These are phyloP conservation scores for Drosophila algonquin DNA, from an alignment of 2,888 invertebrate genomes.

Conservation along the genomic window DNA sequence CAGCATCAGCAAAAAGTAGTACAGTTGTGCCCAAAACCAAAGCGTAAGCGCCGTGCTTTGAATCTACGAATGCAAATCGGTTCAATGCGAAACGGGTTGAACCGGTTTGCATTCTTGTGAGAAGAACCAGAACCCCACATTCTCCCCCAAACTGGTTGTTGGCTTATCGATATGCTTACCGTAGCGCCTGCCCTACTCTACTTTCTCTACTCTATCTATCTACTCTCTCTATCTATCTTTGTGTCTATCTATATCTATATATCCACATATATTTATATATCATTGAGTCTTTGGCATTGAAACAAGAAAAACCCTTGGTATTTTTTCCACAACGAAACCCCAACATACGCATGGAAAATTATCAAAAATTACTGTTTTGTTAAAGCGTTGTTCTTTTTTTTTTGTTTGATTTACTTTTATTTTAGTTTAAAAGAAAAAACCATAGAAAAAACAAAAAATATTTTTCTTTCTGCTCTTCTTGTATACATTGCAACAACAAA, in stretches of 20 bases:
- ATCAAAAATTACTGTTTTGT: constrained; percentile 74
- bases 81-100: constrained; percentile 9
- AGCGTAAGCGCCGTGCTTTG: constrained; percentile 68
- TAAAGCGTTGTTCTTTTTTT: constrained; percentile 79
- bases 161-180: constrained; percentile 56
- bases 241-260: constrained; percentile 2
- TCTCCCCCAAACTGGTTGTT: constrained; percentile 23
- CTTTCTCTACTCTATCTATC: not conserved
- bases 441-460: constrained; percentile 70
- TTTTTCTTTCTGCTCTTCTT: constrained; percentile 81
- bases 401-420: constrained; percentile 69
- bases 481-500: constrained; percentile 74
- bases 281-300: constrained; percentile 20
- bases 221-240: constrained; percentile 14
- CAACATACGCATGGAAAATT: constrained; percentile 80
- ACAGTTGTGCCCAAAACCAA: constrained; percentile 51
- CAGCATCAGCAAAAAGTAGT: constrained; percentile 62
- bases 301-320: constrained; percentile 52
- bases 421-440: constrained; percentile 75
- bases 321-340: constrained; percentile 74
- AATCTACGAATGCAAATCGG: constrained; percentile 35
- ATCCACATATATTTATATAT: constrained; percentile 4
- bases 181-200: constrained; percentile 55
- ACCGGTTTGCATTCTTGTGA: constrained; percentile 17
- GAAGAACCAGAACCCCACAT: constrained; percentile 22